phyloP scores from a whole-genome alignment of 2,113 vertebrate species.

The Labeo rohita region DNA sequence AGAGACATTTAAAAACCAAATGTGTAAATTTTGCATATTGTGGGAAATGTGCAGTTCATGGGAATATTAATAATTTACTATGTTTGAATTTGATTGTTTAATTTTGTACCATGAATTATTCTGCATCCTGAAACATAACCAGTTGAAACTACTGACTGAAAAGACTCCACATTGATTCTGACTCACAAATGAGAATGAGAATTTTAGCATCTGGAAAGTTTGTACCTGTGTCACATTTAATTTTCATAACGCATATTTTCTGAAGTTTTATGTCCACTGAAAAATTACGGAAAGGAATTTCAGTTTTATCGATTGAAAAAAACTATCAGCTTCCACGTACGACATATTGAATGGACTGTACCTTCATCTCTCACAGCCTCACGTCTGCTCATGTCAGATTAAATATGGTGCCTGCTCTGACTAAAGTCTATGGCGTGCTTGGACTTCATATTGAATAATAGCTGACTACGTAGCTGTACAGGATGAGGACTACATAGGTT shows the following conservation, averaged over 20 bases:
- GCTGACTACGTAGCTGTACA: not conserved
- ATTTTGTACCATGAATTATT: not conserved
- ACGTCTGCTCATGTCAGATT: not conserved
- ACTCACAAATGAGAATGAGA: not conserved
- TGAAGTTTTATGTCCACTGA: not conserved
- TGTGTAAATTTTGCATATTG: not conserved
- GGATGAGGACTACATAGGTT: slow-evolving; percentile 12
- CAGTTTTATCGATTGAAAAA: not conserved
- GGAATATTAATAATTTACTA: not conserved
- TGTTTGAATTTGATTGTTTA: not conserved
- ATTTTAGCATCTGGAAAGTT: not conserved
- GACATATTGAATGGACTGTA: not conserved
- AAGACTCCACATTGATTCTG: not conserved
- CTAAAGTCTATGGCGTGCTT: slow-evolving; percentile 13
- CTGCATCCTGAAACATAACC: not conserved
- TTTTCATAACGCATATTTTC: not conserved
- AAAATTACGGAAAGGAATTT: not conserved
- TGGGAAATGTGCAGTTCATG: not conserved
- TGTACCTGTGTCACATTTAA: not conserved
- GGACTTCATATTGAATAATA: slow-evolving; percentile 21
- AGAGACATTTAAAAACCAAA: not conserved
- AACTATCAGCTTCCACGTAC: not conserved
- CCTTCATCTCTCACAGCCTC: not conserved
- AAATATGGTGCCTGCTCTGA: not conserved
- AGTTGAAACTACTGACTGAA: not conserved